Conservation (phyloP, 2,888 invertebrate species). For the Caenorhabditis sp. region DNA sequence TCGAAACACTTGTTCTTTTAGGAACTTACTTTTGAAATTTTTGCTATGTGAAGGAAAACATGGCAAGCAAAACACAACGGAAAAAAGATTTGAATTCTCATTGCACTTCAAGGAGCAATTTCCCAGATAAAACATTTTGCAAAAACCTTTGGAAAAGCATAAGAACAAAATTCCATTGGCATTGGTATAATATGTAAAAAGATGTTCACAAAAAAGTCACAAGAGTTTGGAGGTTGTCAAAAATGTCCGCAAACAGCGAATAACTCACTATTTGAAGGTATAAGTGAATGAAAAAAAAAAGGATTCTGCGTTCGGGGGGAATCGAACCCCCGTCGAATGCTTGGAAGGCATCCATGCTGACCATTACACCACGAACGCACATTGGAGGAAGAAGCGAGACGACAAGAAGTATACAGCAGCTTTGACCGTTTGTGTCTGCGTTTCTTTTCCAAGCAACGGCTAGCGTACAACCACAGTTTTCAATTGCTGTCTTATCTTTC, state of each 20-base stretch:
- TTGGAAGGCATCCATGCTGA: slow-evolving; percentile 78
- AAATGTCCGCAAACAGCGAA: neutral
- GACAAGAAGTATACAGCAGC: neutral
- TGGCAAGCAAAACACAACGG: neutral
- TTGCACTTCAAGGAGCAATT: too few species aligned
- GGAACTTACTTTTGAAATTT: neutral
- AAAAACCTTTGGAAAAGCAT: too few species aligned
- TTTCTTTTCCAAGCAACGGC: neutral
- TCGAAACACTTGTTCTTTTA: neutral
- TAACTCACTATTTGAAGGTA: neutral
- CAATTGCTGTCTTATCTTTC: too few species aligned
- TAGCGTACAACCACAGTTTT: too few species aligned
- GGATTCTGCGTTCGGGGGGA: slow-evolving; percentile 74
- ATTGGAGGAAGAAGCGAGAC: neutral
- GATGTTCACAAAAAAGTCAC: too few species aligned
- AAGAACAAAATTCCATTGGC: too few species aligned
- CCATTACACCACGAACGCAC: slow-evolving; percentile 76
- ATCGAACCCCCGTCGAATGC: slow-evolving; percentile 77
- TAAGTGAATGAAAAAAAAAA: slow-evolving; percentile 38
- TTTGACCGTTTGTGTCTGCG: neutral
- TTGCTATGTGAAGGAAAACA: neutral
- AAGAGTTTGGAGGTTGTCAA: too few species aligned
- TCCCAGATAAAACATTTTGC: too few species aligned
- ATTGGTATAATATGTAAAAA: too few species aligned
- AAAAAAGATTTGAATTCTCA: too few species aligned